These are phyloP conservation scores for Cepphus grylle DNA, from an alignment of 2,113 vertebrate genomes.

Conservation along the genomic window DNA sequence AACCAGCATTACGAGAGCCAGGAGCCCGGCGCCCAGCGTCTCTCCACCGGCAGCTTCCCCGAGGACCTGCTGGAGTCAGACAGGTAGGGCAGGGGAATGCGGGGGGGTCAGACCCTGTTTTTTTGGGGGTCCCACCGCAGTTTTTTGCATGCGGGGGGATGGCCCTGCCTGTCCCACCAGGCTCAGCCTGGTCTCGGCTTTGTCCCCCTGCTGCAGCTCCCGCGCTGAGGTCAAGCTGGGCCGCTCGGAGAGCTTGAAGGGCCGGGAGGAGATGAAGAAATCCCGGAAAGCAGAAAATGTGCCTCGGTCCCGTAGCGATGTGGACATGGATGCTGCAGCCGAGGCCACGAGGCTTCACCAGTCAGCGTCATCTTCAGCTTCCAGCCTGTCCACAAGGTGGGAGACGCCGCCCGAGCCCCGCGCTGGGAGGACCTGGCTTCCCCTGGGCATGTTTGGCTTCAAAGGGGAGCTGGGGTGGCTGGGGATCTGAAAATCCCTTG, in stretches of 20 bases:
- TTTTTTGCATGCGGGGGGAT: accelerated
- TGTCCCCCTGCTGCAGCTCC: slow-evolving; percentile 26
- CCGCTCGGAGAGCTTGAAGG: slow-evolving; percentile 91
- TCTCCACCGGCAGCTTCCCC: slow-evolving; percentile 87
- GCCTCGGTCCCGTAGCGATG: slow-evolving; percentile 89
- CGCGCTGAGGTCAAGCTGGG: slow-evolving; percentile 80
- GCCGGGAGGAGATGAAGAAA: slow-evolving; percentile 87
- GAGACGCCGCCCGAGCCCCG: accelerated
- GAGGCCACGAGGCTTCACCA: slow-evolving; percentile 83
- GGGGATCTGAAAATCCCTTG: too few relatives aligned
- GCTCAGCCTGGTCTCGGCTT: not conserved
- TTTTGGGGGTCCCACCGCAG: accelerated
- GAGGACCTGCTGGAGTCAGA: slow-evolving; percentile 82
- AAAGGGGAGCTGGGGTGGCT: accelerated
- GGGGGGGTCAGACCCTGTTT: accelerated
- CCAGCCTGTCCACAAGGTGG: slow-evolving; percentile 88
- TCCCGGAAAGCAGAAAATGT: slow-evolving; percentile 81
- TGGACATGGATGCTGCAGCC: slow-evolving; percentile 91
- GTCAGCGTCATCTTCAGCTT: slow-evolving; percentile 86
- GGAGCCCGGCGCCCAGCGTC: slow-evolving; percentile 73
- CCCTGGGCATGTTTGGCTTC: too few relatives aligned
- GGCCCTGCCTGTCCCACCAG: not conserved
- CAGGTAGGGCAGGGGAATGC: slow-evolving; percentile 18
- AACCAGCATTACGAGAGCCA: slow-evolving; percentile 74
- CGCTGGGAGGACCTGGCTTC: accelerated